Evolutionary conservation across 2,888 invertebrate species (phyloP).

Genomic region (Parnassius apollo): DNA sequence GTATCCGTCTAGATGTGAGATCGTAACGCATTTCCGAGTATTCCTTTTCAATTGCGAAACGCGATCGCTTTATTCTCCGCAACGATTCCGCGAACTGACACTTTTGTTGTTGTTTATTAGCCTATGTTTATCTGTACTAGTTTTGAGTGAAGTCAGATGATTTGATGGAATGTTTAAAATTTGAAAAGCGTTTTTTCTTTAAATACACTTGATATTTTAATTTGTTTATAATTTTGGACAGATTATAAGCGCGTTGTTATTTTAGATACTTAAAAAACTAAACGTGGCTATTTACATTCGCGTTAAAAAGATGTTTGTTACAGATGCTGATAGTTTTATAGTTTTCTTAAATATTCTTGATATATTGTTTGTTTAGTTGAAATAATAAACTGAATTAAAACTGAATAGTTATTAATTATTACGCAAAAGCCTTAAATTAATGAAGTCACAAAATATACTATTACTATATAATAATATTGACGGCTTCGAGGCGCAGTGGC

Average conservation of each 20-base stretch:
- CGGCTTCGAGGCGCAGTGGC: no score
- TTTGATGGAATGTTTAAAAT: conserved; percentile 40
- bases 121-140: conserved; percentile 68
- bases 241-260: conserved; percentile 25
- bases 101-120: conserved; percentile 74
- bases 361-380: no score
- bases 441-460: no score
- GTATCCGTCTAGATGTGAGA: conserved; percentile 68
- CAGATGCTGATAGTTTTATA: not conserved
- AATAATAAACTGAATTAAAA: no score
- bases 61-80: conserved; percentile 68
- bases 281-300: conserved; percentile 8
- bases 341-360: no score
- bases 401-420: no score
- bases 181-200: conserved; percentile 44
- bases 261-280: conserved; percentile 14
- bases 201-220: conserved; percentile 36
- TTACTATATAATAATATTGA: no score
- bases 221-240: conserved; percentile 29
- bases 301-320: not conserved
- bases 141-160: conserved; percentile 36
- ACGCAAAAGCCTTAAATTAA: no score
- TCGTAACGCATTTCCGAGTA: conserved; percentile 72
- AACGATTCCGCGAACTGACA: conserved; percentile 69
- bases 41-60: conserved; percentile 68